phyloP scores from a whole-genome alignment of 2,797 vertebrate genomes.

The Chaenodraco wilsoni region DNA sequence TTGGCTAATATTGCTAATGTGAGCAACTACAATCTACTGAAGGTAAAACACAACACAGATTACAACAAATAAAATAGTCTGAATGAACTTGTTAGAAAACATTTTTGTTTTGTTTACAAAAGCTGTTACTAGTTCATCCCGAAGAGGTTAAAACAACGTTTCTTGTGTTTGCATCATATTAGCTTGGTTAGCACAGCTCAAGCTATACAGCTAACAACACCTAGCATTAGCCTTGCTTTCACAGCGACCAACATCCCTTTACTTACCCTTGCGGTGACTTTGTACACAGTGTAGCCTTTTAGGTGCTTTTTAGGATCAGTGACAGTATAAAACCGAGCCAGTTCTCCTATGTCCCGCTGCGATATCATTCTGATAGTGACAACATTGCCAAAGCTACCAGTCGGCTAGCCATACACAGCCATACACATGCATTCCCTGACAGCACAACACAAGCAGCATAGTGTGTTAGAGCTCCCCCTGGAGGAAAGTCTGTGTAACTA shows the following conservation, averaged over 20 bases:
- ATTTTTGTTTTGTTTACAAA: rapidly evolving
- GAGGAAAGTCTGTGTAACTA: not conserved
- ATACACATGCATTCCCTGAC: slow-evolving; percentile 64
- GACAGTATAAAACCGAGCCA: slow-evolving; percentile 97
- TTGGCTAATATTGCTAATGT: slow-evolving; percentile 23
- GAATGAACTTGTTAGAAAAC: not conserved
- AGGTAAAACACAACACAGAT: not conserved
- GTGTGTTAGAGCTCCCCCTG: slow-evolving; percentile 20
- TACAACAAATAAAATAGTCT: not conserved
- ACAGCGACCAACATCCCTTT: not conserved
- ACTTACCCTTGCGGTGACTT: slow-evolving; percentile 97
- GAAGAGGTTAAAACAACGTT: not conserved
- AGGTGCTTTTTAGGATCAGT: slow-evolving; percentile 93
- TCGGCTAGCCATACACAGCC: slow-evolving; percentile 71
- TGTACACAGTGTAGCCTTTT: slow-evolving; percentile 96
- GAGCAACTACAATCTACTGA: slow-evolving; percentile 2
- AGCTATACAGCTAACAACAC: slow-evolving; percentile 46
- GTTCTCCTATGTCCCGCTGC: slow-evolving; percentile 89
- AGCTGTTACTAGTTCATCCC: not conserved
- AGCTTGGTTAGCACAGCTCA: slow-evolving; percentile 38
- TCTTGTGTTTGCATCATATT: slow-evolving; percentile 48
- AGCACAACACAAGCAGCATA: slow-evolving; percentile 21
- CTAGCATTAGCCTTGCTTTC: slow-evolving; percentile 54
- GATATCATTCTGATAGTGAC: slow-evolving; percentile 90
- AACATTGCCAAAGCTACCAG: slow-evolving; percentile 78